Evolutionary conservation across 2,113 vertebrate species (phyloP).

Genomic region (Arizona elegans): DNA sequence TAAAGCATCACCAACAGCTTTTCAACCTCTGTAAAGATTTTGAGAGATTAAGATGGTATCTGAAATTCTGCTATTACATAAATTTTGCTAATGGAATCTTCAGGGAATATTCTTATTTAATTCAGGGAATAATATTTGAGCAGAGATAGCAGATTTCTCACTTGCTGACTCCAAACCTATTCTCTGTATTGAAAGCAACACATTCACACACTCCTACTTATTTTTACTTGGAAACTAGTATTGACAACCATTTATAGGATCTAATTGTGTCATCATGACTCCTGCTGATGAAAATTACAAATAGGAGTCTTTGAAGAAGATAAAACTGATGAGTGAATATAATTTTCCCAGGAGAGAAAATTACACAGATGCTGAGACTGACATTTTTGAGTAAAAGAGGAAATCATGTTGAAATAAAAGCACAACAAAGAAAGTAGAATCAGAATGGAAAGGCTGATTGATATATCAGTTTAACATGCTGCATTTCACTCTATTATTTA

Average conservation of each 20-base stretch:
- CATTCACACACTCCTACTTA: not conserved
- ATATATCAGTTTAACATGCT: not conserved
- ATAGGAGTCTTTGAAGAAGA: not conserved
- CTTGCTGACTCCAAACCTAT: not conserved
- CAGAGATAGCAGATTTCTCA: not conserved
- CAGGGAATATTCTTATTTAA: not conserved
- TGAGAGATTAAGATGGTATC: no score
- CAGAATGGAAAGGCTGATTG: not conserved
- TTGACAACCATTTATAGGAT: not conserved
- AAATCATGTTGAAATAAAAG: not conserved
- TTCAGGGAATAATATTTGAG: not conserved
- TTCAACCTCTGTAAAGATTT: not conserved
- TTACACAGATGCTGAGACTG: not conserved
- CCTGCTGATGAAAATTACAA: not conserved
- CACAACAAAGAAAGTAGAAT: not conserved
- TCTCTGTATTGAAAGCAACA: not conserved
- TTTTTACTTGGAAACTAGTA: not conserved
- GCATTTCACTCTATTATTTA: conserved; percentile 12
- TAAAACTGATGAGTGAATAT: not conserved
- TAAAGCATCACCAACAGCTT: not conserved
- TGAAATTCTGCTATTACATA: not conserved
- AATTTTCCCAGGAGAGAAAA: not conserved
- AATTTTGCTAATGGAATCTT: no score
- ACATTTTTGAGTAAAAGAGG: not conserved
- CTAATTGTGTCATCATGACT: not conserved